These are phyloP conservation scores for Stramonita haemastoma DNA, from an alignment of 2,888 invertebrate genomes.

Conservation along the genomic window DNA sequence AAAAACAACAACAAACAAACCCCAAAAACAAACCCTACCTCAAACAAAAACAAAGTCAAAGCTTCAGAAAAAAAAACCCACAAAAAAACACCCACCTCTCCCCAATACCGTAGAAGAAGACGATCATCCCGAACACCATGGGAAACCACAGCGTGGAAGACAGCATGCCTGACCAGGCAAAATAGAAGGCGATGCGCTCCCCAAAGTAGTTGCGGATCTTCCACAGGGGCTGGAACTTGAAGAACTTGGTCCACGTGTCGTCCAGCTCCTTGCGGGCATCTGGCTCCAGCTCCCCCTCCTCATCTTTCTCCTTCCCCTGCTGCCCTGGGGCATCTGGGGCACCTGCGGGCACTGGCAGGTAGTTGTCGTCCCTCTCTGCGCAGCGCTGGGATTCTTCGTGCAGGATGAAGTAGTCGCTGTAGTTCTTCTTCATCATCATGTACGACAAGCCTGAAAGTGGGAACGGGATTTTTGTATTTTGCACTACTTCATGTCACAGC, in stretches of 20 bases:
- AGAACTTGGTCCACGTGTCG: conserved; percentile 71
- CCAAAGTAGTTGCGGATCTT: conserved; percentile 79
- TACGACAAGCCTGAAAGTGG: conserved; percentile 75
- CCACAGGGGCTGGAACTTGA: conserved; percentile 77
- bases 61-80: too few relatives aligned
- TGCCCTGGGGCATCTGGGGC: conserved; percentile 28
- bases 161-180: conserved; percentile 79
- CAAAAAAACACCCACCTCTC: conserved; percentile 66
- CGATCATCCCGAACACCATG: conserved; percentile 75
- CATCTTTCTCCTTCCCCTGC: background rate
- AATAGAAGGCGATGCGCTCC: conserved; percentile 79
- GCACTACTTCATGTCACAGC: too few relatives aligned
- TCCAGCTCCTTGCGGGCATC: conserved; percentile 55
- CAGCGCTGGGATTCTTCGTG: conserved; percentile 75
- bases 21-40: too few relatives aligned
- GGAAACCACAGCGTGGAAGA: conserved; percentile 77
- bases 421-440: conserved; percentile 75
- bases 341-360: conserved; percentile 25
- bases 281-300: background rate
- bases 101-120: conserved; percentile 77
- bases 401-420: conserved; percentile 75
- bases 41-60: too few relatives aligned
- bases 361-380: conserved; percentile 56
- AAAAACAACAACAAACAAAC: too few relatives aligned
- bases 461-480: too few relatives aligned